Evolutionary conservation across 92 coral and sea anemone genomes (phyloP), one percentile per base, ranked within the genome.

Genomic region (Montipora capitata): DNA sequence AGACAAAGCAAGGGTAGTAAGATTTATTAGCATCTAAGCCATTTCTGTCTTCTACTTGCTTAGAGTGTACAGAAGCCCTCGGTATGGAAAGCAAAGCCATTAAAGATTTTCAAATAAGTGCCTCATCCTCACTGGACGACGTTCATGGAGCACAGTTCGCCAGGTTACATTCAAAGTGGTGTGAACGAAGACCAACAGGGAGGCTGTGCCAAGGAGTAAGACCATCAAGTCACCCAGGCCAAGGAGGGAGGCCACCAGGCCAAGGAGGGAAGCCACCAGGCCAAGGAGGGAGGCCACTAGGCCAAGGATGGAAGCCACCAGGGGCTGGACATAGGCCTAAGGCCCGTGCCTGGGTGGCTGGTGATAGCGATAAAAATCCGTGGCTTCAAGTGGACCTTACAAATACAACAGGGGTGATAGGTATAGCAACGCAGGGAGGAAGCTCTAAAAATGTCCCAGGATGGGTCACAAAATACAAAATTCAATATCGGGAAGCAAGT

Each of bases 381-480:
- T 90, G 93, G 93, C 77, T 90, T 7, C 86, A 90, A 54, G 72
- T 90, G 39, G 82, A 85, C 49, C 82, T 90, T 51, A 14, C 15
- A 2, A 40, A 74, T 14, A 78, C 58, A n/a, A 14, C 67, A 42
- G 41, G 54, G 20, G 81, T 90, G 11, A 72, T 85, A 3, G 68
- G 81, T 0, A 51, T 90, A 41, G 86, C 85, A 12, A 90, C 93
- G 2, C 93, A 90, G 66, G 93, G 93, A 27, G 35, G 35, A 27
- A 27, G 35, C 35, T 27, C 35, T 27, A 27, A 2, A 27, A 1
- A 0, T 27, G 35, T 0, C 35, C 35, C 35, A 27, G 2, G 2
- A 5, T 78, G 90, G 93, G 93, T 90, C 40, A 85, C 76, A 63
- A 64, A 78, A 11, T 90, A 90, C 76, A 85, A 71, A 64, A 3